Base-by-base conservation (phyloP, 2,797 vertebrate species). In the Prunella strophiata region DNA sequence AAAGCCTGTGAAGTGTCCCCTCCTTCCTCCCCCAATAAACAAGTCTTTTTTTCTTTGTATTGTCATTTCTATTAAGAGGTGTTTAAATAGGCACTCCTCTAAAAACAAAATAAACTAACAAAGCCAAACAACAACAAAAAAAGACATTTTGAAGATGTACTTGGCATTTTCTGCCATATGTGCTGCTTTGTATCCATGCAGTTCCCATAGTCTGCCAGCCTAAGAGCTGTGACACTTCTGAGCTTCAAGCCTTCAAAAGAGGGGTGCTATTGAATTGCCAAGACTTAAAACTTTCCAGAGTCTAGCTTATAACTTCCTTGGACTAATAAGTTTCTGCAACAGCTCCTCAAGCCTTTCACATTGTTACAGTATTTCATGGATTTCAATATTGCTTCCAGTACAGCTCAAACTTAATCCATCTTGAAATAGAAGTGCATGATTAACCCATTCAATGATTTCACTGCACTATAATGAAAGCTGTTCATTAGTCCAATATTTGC, bases 401-500 rank as follows among this genome's bases (percentile, higher is more conserved):
- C 45, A 70, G 70, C 13, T 85, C 62, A 84, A 70, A 66, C 12
- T 85, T 58, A 84, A 81, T 86, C 61, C 13, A 2, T 73, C 55
- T 30, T 70, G 29, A 88, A 94, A 88, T 5, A 26, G 21, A 51
- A 88, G 13, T 47, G 23, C 11, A 26, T 52, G 58, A 73, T 84
- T 81, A 93, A 90, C 55, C 32, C 38, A 76, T 61, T 52, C 25
- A 36, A 10, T 62, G 23, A 78, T 76, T 86, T 87, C 59, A 59
- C 16, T 73, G 51, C 34, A 8, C 19, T 68, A 4, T 89, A 79
- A 57, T 57, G 32, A 85, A 85, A 70, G 30, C 32, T 85, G 42
- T 14, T 93, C 30, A 11, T 91, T 79, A 91, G 48, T 78, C 38
- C 25, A 85, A 8, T 82, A 85, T 93, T 94, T 90, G 71, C 52